Evolutionary conservation across 37 sponge, comb jelly and placozoan species (phyloP).

Genomic region (Cladorhizidae sp.): DNA sequence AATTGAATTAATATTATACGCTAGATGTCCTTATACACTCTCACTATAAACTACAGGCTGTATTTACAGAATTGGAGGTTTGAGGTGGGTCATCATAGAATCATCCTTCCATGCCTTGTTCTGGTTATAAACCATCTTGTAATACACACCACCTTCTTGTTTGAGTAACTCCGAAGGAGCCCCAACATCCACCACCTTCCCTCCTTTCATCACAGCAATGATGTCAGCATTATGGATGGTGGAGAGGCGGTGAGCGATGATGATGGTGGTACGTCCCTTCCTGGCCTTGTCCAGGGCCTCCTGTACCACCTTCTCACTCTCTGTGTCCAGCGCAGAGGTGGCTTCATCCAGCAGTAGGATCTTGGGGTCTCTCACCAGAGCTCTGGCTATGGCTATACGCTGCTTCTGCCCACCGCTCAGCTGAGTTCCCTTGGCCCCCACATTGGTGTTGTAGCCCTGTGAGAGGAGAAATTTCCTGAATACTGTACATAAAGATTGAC

Average conservation of each 20-base stretch:
- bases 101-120: background rate
- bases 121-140: slow-evolving; percentile 31
- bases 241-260: slow-evolving; percentile 87
- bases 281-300: slow-evolving; percentile 84
- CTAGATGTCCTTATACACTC: no score
- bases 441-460: slow-evolving; percentile 72
- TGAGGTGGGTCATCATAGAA: no score
- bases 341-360: slow-evolving; percentile 83
- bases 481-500: no score
- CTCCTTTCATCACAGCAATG: slow-evolving; percentile 70
- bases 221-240: slow-evolving; percentile 80
- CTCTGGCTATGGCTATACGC: slow-evolving; percentile 78
- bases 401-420: slow-evolving; percentile 85
- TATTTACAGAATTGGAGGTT: no score
- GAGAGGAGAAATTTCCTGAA: no score
- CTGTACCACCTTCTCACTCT: slow-evolving; percentile 87
- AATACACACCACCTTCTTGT: slow-evolving; percentile 56
- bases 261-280: slow-evolving; percentile 77
- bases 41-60: no score
- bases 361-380: slow-evolving; percentile 73
- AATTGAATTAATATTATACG: no score
- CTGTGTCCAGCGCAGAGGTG: slow-evolving; percentile 84
- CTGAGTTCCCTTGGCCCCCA: slow-evolving; percentile 63
- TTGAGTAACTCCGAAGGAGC: slow-evolving; percentile 57
- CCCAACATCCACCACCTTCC: slow-evolving; percentile 62